A percentile compares a stretch with the other conserved stretches of the same genome.
phyloP scores from a whole-genome alignment of 2,797 vertebrate genomes.

The Micrastur ruficollis region DNA sequence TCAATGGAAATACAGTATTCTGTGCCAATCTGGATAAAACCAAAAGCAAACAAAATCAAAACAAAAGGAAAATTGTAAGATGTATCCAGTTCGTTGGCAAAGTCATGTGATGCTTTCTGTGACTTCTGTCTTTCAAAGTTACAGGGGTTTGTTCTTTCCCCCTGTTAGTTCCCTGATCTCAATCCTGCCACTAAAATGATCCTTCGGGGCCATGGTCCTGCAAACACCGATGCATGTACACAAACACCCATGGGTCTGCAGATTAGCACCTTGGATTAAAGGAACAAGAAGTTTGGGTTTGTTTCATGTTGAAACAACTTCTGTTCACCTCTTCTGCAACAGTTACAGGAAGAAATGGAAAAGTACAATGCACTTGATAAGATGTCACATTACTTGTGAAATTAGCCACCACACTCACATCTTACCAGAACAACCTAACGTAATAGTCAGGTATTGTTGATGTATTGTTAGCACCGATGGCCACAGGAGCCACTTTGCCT shows the following conservation, averaged over 20 bases:
- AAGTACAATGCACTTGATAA: conserved; percentile 69
- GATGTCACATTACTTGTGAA: conserved; percentile 66
- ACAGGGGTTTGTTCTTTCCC: conserved; percentile 41
- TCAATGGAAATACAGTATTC: conserved; percentile 74
- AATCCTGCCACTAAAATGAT: conserved; percentile 26
- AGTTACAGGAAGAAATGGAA: conserved; percentile 69
- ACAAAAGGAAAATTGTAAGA: conserved; percentile 58
- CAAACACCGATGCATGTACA: background rate
- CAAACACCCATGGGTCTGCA: background rate
- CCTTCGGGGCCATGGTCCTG: conserved; percentile 21
- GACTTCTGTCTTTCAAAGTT: conserved; percentile 47
- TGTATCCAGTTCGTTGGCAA: conserved; percentile 59
- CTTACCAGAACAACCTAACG: conserved; percentile 59
- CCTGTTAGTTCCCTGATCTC: conserved; percentile 48
- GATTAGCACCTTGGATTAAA: conserved; percentile 36
- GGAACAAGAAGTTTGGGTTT: background rate
- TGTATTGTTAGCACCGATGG: conserved; percentile 76
- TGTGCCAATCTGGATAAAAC: conserved; percentile 71
- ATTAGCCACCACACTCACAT: conserved; percentile 68
- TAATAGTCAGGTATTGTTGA: conserved; percentile 49
- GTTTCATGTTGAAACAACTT: conserved; percentile 49
- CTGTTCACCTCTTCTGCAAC: conserved; percentile 64
- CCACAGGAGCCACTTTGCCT: conserved; percentile 63
- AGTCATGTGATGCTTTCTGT: conserved; percentile 58
- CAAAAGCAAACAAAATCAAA: conserved; percentile 34